These are phyloP conservation scores for Archips xylosteana DNA, from an alignment of 2,888 invertebrate genomes.

Conservation along the genomic window DNA sequence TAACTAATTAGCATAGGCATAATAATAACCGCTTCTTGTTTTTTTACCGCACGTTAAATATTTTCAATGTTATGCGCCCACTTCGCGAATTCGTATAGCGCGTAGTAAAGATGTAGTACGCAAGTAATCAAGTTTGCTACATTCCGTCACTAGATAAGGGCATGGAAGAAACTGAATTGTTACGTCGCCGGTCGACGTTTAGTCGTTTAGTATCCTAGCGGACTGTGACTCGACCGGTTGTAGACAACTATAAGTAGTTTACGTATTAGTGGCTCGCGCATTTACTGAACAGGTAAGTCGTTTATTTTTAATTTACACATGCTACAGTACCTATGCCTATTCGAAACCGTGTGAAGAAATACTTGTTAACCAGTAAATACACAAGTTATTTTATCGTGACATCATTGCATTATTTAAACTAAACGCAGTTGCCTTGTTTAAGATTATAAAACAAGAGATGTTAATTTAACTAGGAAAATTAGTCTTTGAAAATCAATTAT, in stretches of 20 bases:
- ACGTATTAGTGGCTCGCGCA: slow-evolving; percentile 7
- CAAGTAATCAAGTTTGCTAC: slow-evolving; percentile 45
- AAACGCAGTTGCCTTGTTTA: neutral
- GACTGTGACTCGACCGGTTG: slow-evolving; percentile 30
- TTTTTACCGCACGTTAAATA: neutral
- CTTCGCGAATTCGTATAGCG: slow-evolving; percentile 3
- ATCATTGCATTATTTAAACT: neutral
- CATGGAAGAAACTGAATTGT: slow-evolving; percentile 45
- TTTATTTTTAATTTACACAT: slow-evolving; percentile 19
- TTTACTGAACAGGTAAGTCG: slow-evolving; percentile 28
- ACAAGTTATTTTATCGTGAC: neutral
- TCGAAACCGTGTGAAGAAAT: slow-evolving; percentile 1
- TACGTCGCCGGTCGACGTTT: slow-evolving; percentile 13
- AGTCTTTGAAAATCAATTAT: too few species aligned
- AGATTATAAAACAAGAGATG: neutral
- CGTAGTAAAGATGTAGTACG: slow-evolving; percentile 25
- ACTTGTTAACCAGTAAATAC: neutral
- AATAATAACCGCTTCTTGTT: neutral
- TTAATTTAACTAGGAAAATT: neutral
- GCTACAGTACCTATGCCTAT: neutral
- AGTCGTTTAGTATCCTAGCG: slow-evolving; percentile 31
- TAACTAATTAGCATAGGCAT: neutral
- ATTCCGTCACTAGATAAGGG: slow-evolving; percentile 69
- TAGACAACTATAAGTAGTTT: neutral
- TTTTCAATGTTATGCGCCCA: slow-evolving; percentile 14